Base-by-base conservation (phyloP, 2,113 vertebrate species). In the Capricornis sumatraensis region DNA sequence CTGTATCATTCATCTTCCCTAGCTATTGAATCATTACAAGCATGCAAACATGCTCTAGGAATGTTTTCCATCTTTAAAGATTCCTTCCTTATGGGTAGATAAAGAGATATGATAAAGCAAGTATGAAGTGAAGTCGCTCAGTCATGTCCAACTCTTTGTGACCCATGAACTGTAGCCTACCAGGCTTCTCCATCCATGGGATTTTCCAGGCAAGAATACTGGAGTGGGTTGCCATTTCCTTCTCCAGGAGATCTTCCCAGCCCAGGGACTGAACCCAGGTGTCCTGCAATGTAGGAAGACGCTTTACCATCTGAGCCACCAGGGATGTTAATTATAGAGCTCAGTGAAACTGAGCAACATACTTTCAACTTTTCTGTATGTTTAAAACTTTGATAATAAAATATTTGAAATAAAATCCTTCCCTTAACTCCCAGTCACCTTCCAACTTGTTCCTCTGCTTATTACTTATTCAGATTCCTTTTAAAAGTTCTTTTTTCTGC, bases 361-460 rank as follows among this genome's bases (percentile, higher is more conserved):
- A 85, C 9, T 71, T 96, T 74, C 36, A 79, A 62, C 36, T 93
- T 92, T 76, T 78, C 19, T 71, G 19, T 74, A 57, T 81, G 52
- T 43, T 97, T 89, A 90, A 91, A 91, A 60, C 47, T 89, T 91
- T 79, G 5, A 36, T 88, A 88, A 93, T 36, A 23, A 76, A 87
- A 87, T 58, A 25, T 71, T 95, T 40, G 19, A 84, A 96, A 87
- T 94, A 93, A 89, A 96, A 84, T 87, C 27, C 25, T 28, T 96
- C 45, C 60, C 27, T 82, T 92, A 45, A 58, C 50, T 57, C 87
- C 8, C 79, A 82, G 47, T 83, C 82, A 83, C 47, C 60, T 13
- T 78, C 13, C 28, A 57, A 30, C n/a, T 87, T 94, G 17, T 67
- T 96, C 55, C 55, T 81, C 58, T 82, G 43, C 62, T 90, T 87